phyloP scores from a whole-genome alignment of 2,113 vertebrate genomes.

The Tetrax tetrax region DNA sequence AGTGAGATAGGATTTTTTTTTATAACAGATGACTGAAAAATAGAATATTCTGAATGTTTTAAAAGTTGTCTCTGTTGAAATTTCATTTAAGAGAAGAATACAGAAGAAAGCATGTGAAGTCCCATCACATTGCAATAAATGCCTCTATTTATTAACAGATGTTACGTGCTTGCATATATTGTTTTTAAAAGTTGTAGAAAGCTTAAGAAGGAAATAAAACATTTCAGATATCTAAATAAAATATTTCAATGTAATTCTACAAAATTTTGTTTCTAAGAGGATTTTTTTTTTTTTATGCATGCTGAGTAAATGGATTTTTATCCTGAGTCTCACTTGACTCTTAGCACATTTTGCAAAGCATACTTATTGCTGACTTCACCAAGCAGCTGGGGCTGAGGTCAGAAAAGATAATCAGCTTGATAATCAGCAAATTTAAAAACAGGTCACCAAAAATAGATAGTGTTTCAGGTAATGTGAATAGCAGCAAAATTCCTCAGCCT shows the following conservation, averaged over 20 bases:
- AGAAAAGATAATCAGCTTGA: conserved; percentile 35
- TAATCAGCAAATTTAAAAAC: conserved; percentile 37
- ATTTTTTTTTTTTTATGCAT: background rate
- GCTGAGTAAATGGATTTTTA: conserved; percentile 60
- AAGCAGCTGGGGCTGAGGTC: conserved; percentile 17
- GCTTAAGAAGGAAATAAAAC: background rate
- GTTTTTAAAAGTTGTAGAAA: background rate
- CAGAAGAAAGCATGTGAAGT: background rate
- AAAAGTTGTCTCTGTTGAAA: background rate
- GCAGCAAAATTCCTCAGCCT: background rate
- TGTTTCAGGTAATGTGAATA: background rate
- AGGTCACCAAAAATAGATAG: background rate
- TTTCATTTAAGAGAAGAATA: background rate
- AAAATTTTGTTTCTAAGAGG: background rate
- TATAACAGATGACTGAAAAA: background rate
- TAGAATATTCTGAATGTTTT: background rate
- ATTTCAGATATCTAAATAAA: background rate
- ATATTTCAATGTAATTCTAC: background rate
- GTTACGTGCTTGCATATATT: background rate
- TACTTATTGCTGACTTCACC: conserved; percentile 53
- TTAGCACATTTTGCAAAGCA: background rate
- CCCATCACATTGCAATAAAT: background rate
- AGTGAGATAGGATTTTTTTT: background rate
- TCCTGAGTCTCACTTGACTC: conserved; percentile 34
- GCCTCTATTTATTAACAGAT: background rate